Evolutionary conservation across 2,113 vertebrate genomes (phyloP), one percentile per base, ranked within the genome.

Genomic region (Gallinago undulata): DNA sequence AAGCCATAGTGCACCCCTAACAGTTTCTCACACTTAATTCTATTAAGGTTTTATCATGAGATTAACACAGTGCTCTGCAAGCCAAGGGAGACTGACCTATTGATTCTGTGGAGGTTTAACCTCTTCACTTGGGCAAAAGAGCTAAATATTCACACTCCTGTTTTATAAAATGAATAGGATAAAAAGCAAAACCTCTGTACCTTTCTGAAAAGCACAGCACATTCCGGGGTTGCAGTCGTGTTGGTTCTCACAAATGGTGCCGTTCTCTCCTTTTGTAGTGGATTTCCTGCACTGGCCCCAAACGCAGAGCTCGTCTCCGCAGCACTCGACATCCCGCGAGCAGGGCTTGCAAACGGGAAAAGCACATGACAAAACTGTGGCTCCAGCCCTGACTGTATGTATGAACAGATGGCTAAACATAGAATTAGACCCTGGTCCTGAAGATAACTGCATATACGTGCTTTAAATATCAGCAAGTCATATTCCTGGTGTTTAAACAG

Each of bases 121-220:
- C 6, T 18, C 56, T 72, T 78, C 16, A 51, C 66, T 35, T 13
- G 23, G 25, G 43, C 19, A 7, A 7, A 70, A 37, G 37, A 87
- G 19, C 55, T 50, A 33, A 59, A 13, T 3, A 8, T 11, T 35
- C 31, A 12, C 3, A 4, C 9, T 51, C 33, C 43, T 21, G 37
- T 59, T 6, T 4, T 19, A 19, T 21, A 33, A 25, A 62, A 45
- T 11, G 14, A 64, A 14, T 2, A 35, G 57, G 78, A 19, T 51
- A 24, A 45, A 28, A 69, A 68, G 5, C 23, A 53, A 68, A 73
- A 4, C 9, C 63, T 7, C 62, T 39, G 62, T 96, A 99, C 99
- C 98, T 98, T 97, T 98, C 87, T 99, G 98, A 64, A 99, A 98
- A 64, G 99, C 98, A 81, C 99, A 99, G 98, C 99, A 99, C 25